Base-by-base conservation (phyloP, 2,113 vertebrate species). In the Coptodon rendalli region DNA sequence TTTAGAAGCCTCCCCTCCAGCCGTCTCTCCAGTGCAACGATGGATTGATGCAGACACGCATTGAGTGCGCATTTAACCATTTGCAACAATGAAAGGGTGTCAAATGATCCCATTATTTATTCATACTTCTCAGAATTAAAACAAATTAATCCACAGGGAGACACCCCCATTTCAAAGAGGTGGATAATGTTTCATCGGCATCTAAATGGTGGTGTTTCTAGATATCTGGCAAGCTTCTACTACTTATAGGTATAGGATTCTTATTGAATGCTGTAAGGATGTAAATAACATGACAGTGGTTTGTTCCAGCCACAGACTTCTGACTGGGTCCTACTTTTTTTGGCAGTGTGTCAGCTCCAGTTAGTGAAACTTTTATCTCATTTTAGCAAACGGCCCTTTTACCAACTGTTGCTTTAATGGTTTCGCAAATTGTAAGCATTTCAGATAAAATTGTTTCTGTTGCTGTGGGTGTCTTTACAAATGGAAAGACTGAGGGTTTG, bases 1-100 rank as follows among this genome's bases (percentile, higher is more conserved):
- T 94, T 95, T 94, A 93, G 93, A 91, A 82, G 38, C 83, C 48
- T 45, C 61, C 54, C 89, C 80, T 80, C 9, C 3, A 66, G 78
- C 79, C 22, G 31, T 66, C 82, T 68, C 38, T 40, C 6, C 19
- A 16, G 56, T 52, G 48, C 73, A 81, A 61, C 53, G 66, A 83
- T 71, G 31, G 57, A 48, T 24, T 57, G 34, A 76, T 84, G 53
- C 57, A 81, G 61, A 84, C 56, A 24, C 31, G 13, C 40, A 63
- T 52, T 63, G n/a, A 27, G 52, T 31, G 52, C 31, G n/a, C 82
- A 86, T 76, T 7, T 48, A 48, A 57, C 27, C 52, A 9, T 48
- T 76, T 56, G 45, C 78, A 31, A 68, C 27, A 66, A 68, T 73
- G 54, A 16, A 71, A 16, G 17, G 43, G n/a, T 81, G 43, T 81